Evolutionary conservation across 2,888 invertebrate species (phyloP).

Genomic region (Pyrrhosoma nymphula): DNA sequence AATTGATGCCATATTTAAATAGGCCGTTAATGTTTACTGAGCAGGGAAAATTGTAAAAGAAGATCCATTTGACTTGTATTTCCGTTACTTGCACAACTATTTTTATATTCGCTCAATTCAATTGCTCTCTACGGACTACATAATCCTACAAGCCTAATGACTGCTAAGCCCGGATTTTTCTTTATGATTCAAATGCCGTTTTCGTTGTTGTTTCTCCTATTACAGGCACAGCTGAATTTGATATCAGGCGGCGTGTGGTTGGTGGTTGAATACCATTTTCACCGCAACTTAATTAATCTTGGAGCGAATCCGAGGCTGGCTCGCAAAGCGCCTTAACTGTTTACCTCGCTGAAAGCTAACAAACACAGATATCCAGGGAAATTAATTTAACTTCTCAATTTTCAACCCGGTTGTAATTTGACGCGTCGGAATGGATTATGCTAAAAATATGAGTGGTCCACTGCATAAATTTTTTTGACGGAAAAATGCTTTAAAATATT

Average conservation of each 20-base stretch:
- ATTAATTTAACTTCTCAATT: neutral
- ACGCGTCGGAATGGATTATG: neutral
- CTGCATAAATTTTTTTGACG: neutral
- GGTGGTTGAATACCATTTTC: neutral
- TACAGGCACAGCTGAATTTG: neutral
- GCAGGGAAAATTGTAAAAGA: no score
- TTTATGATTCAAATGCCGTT: neutral
- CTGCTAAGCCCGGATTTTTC: no score
- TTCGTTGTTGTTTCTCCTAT: neutral
- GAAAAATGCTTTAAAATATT: neutral
- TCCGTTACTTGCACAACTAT: no score
- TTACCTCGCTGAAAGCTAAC: neutral
- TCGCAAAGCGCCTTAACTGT: neutral
- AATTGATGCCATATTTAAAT: no score
- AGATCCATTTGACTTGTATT: no score
- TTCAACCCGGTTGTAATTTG: neutral
- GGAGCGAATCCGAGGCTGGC: neutral
- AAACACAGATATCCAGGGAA: neutral
- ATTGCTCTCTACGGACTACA: no score
- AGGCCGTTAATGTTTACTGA: no score
- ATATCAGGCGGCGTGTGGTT: neutral
- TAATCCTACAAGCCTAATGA: no score
- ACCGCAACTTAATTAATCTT: conserved; percentile 9
- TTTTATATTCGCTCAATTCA: no score
- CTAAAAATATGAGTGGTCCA: neutral